Evolutionary conservation across 2,797 vertebrate genomes (phyloP).

Genomic region (Apodemus agrarius): DNA sequence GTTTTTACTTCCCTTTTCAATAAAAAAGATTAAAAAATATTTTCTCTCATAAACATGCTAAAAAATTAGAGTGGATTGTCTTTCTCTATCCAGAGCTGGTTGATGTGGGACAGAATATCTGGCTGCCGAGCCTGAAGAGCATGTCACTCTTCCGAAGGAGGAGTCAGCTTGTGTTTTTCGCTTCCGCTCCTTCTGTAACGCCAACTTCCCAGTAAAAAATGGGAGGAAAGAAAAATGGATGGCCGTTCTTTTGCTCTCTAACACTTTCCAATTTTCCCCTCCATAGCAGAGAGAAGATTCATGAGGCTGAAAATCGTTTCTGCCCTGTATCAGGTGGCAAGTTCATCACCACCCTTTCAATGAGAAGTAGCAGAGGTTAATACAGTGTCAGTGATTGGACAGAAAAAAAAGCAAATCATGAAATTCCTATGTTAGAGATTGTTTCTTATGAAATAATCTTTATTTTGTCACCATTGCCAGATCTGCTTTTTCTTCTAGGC

Average conservation of each 20-base stretch:
- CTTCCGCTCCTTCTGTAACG: neutral
- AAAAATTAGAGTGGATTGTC: neutral
- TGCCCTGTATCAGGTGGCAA: neutral
- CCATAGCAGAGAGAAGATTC: conserved; percentile 14
- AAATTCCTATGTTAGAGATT: neutral
- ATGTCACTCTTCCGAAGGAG: neutral
- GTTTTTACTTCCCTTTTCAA: no score
- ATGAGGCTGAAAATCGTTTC: neutral
- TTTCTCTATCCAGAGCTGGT: neutral
- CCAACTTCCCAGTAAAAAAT: conserved; percentile 39
- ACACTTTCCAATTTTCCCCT: neutral
- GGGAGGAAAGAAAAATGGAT: neutral
- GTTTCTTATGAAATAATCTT: neutral
- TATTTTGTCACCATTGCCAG: neutral
- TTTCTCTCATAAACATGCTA: neutral
- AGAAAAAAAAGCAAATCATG: conserved; percentile 5
- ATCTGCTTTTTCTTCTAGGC: neutral
- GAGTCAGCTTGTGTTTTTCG: neutral
- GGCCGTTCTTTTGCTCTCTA: neutral
- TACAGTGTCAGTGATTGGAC: conserved; percentile 15
- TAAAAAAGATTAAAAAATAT: neutral
- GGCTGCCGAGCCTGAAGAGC: neutral
- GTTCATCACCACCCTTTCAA: neutral
- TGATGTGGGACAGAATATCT: neutral
- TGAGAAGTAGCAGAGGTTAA: neutral